These are phyloP conservation scores for Calyptommatus sinebrachiatus DNA, from an alignment of 2,113 vertebrate species.

Conservation along the genomic window DNA sequence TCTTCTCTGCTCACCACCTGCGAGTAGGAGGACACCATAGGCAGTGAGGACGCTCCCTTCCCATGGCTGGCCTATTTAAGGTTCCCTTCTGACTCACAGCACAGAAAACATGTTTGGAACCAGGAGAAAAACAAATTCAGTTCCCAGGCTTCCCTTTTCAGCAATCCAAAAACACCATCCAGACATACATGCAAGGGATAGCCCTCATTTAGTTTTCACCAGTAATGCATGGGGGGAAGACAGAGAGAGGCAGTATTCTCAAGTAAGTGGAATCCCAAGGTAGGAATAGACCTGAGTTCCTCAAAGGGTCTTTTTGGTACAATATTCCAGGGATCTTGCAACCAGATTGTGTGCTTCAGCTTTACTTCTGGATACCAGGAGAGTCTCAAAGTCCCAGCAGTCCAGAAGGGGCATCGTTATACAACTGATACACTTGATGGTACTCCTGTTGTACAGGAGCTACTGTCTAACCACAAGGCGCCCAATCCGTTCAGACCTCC, in stretches of 20 bases:
- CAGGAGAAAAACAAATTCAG: constrained; percentile 55
- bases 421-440: constrained; percentile 33
- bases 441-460: background rate
- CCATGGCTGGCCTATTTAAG: constrained; percentile 53
- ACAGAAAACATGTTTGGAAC: constrained; percentile 48
- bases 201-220: constrained; percentile 39
- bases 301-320: constrained; percentile 16
- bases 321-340: background rate
- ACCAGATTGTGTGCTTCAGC: constrained; percentile 31
- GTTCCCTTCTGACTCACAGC: constrained; percentile 58
- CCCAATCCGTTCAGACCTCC: constrained; percentile 17
- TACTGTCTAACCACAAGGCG: background rate
- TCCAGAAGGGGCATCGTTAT: constrained; percentile 36
- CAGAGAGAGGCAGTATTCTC: background rate
- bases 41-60: constrained; percentile 31
- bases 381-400: constrained; percentile 32
- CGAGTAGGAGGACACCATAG: constrained; percentile 45
- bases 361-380: constrained; percentile 44
- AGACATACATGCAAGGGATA: background rate
- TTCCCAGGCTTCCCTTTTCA: constrained; percentile 45
- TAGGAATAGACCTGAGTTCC: background rate
- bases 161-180: background rate
- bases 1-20: constrained; percentile 24
- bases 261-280: constrained; percentile 41
- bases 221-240: constrained; percentile 22